Evolutionary conservation across 2,797 vertebrate species (phyloP), one percentile per base, ranked within the genome.

Genomic region (Hafferia zeledoni): DNA sequence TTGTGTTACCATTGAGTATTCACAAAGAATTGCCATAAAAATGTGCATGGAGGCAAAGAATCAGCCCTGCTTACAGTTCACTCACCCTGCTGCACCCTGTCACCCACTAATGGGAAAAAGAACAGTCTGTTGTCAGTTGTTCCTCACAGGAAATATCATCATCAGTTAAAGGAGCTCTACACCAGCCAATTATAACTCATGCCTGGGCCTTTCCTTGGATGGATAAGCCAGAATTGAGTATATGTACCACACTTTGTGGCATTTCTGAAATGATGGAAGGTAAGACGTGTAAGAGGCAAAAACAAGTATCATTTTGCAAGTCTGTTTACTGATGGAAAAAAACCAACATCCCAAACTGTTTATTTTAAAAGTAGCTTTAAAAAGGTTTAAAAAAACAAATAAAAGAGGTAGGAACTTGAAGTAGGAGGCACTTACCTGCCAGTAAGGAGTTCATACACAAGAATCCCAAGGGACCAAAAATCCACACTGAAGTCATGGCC

Each of bases 401-500:
- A n/a, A 61, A 47, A 7, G 13, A 56, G 27, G n/a, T 37, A 81
- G 74, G 78, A 59, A 74, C 50, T 57, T 35, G 17, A 33, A 71
- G 49, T 6, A 47, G 49, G 24, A 70, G 44, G n/a, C 43, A 91
- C 98, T 92, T 92, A 99, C 99, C 98, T 99, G 96, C 99, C 99
- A 3, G 98, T 99, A 5, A 99, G 98, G 39, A 99, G 99, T 81
- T 99, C 99, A 96, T 98, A 99, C 33, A 99, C 98, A 79, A 99
- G 98, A 95, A 99, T 99, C 75, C 99, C 99, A 89, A 99, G 98
- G 49, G 99, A 98, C 99, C 99, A 99, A 95, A 99, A 99, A 95
- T 99, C 99, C 93, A 99, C 99, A 13, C 99, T 99, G 96, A 99
- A 98, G 95, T 98, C 98, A 85, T 99, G 99, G 46, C 99, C 99